Evolutionary conservation across 2,888 invertebrate species (phyloP), one percentile per base, ranked within the genome.

Genomic region (Unio delphinus): DNA sequence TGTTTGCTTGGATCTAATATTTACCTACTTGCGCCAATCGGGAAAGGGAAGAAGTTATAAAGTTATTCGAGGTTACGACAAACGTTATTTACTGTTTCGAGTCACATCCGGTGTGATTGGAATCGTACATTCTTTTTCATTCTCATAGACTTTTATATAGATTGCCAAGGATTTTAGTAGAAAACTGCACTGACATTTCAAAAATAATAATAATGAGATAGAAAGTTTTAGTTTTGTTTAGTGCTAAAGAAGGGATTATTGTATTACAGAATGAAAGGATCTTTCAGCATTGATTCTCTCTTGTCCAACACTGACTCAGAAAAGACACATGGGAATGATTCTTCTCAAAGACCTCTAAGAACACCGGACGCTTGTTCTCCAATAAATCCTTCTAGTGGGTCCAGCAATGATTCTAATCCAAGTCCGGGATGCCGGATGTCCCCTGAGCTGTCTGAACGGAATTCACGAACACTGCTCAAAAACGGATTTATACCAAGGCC

Each of bases 231-330:
- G 23, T 56, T 26, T 55, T 6, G 18, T 55, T 20, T 28, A 30
- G n/a, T 34, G 17, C 7, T 30, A 55, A 28, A 55, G n/a, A 56
- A 26, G 45, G 18, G n/a, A 30, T 20, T 4, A 20, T 28, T 6
- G 15, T 64, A 26, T 26, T 26, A 8, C 55, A 70, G 30, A 28
- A 85, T 84, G 84, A 85, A 86, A 65, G 81, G 80, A 11, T 96
- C 96, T 0, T 97, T 97, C 87, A 96, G 96, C 87, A 97, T 97
- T 79, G 97, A 97, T 86, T 96, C 96, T 0, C 90, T 97, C 4
- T 90, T 97, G 4, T 95, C 95, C 0, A 92, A 93, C 67, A 92
- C 63, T 76, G 71, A 30, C 85, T 84, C 68, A 45, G 23, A 28
- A 55, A 77, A 73, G 69, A 68, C 75, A 5, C 74, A 66, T 23